Base-by-base conservation (phyloP, 1,140 invertebrate species). In the Drosophila micromelanica region DNA sequence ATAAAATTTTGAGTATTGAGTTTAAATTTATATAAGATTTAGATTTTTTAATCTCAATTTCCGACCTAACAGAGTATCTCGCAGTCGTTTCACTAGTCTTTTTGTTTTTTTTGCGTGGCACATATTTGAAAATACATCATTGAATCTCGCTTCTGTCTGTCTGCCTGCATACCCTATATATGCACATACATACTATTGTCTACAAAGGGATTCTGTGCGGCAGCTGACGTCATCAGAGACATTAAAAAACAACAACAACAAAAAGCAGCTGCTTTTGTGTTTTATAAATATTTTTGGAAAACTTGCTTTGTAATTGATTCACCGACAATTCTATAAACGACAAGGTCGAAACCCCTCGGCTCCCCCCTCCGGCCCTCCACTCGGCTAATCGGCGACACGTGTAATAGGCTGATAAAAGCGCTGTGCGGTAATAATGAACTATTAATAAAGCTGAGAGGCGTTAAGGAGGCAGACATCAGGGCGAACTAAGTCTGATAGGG, bases 371-470 rank as follows among this genome's bases (percentile, higher is more conserved):
- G 11, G 11, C 6, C 32, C 13, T n/a, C 17, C 27, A 57, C 63
- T 77, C 69, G 72, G 27, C 60, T 76, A 84, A 84, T 85, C 80
- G 80, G 60, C 63, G 64, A 85, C 80, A 85, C 76, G 80, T 85
- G 80, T 84, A 80, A 77, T 57, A 42, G 59, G 37, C 71, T 75
- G 75, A 82, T 74, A 82, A 81, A 69, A 60, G 30, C 17, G 40
- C 51, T n/a, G 27, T 60, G 38, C 45, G 27, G 40, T 57, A 72
- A 65, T 65, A 56, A 9, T 40, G 37, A 59, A 65, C 56, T 48
- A 71, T 63, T 55, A 35, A 49, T 42, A 71, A 27, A 43, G n/a
- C 1, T 12, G 15, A 15, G 6, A 42, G 7, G 13, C 13, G 37
- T 9, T 38, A n/a, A n/a, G 37, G 12, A 38, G 12, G 37, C 37